Conservation (phyloP, 2,888 invertebrate genomes). For the Parelbella ahira region DNA sequence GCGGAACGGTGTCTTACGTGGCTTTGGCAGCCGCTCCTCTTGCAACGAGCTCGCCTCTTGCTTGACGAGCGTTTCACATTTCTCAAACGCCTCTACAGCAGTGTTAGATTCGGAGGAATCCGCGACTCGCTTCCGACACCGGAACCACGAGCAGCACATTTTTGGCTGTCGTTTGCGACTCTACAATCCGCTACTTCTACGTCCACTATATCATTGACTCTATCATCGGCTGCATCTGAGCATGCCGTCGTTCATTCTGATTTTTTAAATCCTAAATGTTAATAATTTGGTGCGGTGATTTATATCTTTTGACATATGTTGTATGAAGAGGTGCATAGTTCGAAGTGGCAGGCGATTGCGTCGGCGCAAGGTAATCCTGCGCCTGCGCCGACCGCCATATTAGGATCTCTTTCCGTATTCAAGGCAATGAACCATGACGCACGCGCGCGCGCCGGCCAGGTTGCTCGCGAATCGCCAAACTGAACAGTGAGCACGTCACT, state of each 20-base stretch:
- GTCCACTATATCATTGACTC: conserved; percentile 21
- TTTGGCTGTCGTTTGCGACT: conserved; percentile 41
- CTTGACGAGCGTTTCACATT: conserved; percentile 38
- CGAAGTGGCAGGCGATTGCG: conserved; percentile 60
- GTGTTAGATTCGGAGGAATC: conserved; percentile 49
- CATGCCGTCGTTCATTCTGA: conserved; percentile 25
- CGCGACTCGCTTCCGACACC: conserved; percentile 64
- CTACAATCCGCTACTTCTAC: conserved; percentile 29
- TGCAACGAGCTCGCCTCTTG: too few relatives aligned
- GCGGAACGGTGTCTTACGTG: conserved; percentile 75
- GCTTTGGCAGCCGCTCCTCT: conserved; percentile 44
- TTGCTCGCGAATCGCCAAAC: conserved; percentile 34
- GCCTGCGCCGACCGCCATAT: conserved; percentile 63
- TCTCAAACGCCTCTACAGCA: conserved; percentile 56
- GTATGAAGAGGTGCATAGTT: conserved; percentile 52
- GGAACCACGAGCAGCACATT: conserved; percentile 75
- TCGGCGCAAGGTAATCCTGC: conserved; percentile 71
- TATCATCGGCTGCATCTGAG: conserved; percentile 22
- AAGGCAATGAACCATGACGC: conserved; percentile 78
- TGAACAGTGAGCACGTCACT: conserved; percentile 29
- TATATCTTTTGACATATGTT: conserved; percentile 46
- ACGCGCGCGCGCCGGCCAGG: conserved; percentile 44
- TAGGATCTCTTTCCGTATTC: conserved; percentile 69
- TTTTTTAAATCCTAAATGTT: too few relatives aligned
- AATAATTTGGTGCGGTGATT: conserved; percentile 28